Percentiles rank a stretch among this genome's conserved stretches.
phyloP scores from a whole-genome alignment of 2,113 vertebrate genomes.

The Charina bottae region DNA sequence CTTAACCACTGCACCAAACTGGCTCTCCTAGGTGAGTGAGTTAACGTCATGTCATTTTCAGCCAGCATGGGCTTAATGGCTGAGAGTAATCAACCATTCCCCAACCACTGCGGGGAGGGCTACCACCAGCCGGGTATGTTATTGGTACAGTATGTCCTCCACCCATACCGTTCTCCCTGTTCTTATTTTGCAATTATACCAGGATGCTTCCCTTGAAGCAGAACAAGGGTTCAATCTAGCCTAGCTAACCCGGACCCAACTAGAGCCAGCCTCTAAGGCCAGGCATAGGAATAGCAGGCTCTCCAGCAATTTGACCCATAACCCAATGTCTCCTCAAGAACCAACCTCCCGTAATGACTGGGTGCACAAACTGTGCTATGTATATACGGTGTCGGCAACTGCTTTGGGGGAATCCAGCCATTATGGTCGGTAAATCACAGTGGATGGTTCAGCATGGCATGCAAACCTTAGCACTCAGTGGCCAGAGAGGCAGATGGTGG shows the following conservation, averaged over 20 bases:
- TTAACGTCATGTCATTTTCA: neutral
- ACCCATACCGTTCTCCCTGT: neutral
- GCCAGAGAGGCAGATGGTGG: neutral
- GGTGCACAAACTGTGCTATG: neutral
- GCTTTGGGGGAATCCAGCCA: neutral
- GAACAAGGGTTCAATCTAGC: neutral
- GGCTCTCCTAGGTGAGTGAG: neutral
- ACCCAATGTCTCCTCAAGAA: neutral
- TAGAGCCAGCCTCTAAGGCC: neutral
- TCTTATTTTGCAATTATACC: neutral
- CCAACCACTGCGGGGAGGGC: neutral
- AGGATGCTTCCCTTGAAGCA: neutral
- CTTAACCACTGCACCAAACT: neutral
- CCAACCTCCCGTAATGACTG: neutral
- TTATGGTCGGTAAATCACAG: neutral
- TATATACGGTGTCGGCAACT: neutral
- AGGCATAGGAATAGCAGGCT: neutral
- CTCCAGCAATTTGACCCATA: neutral
- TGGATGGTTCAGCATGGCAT: neutral
- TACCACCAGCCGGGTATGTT: neutral
- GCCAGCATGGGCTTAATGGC: neutral
- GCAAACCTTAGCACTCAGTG: neutral
- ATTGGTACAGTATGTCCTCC: neutral
- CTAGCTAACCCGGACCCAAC: neutral
- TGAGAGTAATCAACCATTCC: neutral